Conservation (phyloP, 2,113 vertebrate genomes). For the Alethe castanea region DNA sequence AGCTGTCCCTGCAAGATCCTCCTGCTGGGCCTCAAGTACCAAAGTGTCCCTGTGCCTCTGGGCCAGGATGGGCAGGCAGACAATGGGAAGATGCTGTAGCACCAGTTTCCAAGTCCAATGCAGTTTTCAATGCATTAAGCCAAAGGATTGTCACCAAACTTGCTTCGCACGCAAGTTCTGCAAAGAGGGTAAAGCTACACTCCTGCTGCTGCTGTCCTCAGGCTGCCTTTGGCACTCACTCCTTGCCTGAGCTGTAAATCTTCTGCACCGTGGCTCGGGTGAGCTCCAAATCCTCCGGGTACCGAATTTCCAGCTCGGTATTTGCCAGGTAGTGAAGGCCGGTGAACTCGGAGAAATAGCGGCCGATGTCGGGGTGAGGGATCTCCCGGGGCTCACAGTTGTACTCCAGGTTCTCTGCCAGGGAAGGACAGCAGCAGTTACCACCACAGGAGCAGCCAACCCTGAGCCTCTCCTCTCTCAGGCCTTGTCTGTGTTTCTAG, state of each 20-base stretch:
- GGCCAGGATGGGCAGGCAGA: slow-evolving; percentile 39
- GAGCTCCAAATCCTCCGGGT: slow-evolving; percentile 85
- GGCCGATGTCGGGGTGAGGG: slow-evolving; percentile 89
- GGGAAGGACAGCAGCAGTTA: background rate
- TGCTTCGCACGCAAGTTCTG: slow-evolving; percentile 20
- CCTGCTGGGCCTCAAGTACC: slow-evolving; percentile 8
- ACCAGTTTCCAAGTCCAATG: slow-evolving; percentile 5
- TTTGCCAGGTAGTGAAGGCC: slow-evolving; percentile 87
- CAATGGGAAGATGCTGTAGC: background rate
- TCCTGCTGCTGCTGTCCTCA: slow-evolving; percentile 30
- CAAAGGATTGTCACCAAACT: slow-evolving; percentile 27
- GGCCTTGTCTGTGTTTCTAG: background rate
- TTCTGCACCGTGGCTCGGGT: slow-evolving; percentile 78
- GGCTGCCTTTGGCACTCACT: background rate
- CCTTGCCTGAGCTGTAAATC: slow-evolving; percentile 80
- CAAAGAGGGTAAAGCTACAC: slow-evolving; percentile 45
- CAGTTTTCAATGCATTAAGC: slow-evolving; percentile 33
- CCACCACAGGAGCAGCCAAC: rapidly evolving
- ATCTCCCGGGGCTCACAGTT: slow-evolving; percentile 89
- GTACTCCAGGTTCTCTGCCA: slow-evolving; percentile 91
- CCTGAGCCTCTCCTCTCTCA: background rate
- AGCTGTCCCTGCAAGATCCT: slow-evolving; percentile 40
- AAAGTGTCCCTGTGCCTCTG: background rate
- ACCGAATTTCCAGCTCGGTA: slow-evolving; percentile 85
- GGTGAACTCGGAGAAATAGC: slow-evolving; percentile 91